Conservation (phyloP, 2,797 vertebrate species). For the Cirrhinus molitorella region DNA sequence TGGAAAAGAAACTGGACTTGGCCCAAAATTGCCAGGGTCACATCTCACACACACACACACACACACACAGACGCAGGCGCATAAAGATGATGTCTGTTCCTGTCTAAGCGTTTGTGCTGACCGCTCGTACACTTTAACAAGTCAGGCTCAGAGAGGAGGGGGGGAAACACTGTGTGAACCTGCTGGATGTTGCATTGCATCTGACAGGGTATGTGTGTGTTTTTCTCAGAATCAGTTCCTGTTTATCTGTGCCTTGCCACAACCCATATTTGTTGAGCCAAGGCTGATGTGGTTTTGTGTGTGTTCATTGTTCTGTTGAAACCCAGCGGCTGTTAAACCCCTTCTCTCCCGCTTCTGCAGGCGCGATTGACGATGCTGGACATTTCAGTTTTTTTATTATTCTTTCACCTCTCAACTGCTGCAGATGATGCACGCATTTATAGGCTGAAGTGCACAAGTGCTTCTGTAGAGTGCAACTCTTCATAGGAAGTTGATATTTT, state of each 20-base stretch:
- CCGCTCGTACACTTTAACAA: constrained; percentile 45
- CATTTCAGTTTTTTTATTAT: not conserved
- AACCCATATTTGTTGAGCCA: constrained; percentile 66
- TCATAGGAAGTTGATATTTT: constrained; percentile 7
- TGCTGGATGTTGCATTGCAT: constrained; percentile 34
- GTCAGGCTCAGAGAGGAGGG: constrained; percentile 58
- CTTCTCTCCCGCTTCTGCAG: not conserved
- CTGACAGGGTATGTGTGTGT: constrained; percentile 31
- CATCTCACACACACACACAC: not conserved
- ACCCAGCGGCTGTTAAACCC: constrained; percentile 19
- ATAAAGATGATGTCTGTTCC: constrained; percentile 27
- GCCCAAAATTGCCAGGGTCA: not conserved
- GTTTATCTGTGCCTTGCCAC: constrained; percentile 58
- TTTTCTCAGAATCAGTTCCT: constrained; percentile 62
- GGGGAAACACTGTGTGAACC: constrained; percentile 7
- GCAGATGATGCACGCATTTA: not conserved
- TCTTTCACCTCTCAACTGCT: not conserved
- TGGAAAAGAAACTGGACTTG: constrained; percentile 15
- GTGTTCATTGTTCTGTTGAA: constrained; percentile 36
- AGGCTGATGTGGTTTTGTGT: constrained; percentile 63
- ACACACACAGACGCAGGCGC: not conserved
- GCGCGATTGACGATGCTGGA: not conserved
- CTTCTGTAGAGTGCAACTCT: no score
- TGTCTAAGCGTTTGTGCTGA: constrained; percentile 17
- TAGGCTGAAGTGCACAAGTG: not conserved